phyloP scores from a whole-genome alignment of 2,797 vertebrate genomes.

The Enteromius mattozi region DNA sequence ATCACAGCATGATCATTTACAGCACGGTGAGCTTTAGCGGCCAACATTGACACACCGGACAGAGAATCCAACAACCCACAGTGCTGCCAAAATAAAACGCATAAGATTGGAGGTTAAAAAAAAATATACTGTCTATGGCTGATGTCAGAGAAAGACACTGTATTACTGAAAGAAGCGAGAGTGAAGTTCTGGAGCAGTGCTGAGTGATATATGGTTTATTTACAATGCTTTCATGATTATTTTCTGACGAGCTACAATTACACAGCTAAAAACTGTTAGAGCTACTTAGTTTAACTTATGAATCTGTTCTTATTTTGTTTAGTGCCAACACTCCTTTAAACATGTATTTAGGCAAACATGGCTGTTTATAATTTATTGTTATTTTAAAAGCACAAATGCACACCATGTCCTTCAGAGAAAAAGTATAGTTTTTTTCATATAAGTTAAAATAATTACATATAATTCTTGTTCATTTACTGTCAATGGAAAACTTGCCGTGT shows the following conservation, averaged over 20 bases:
- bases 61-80: constrained; percentile 44
- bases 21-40: constrained; percentile 36
- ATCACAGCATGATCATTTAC: constrained; percentile 56
- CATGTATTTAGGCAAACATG: background rate
- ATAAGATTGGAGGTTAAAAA: constrained; percentile 17
- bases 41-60: constrained; percentile 54
- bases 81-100: constrained; percentile 49
- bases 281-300: background rate
- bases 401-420: background rate
- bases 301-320: background rate
- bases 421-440: background rate
- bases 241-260: too few species aligned
- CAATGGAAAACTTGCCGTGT: background rate
- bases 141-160: background rate
- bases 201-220: background rate
- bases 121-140: background rate
- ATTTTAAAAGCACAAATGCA: background rate
- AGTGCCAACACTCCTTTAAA: background rate
- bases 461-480: background rate
- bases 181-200: background rate
- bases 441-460: background rate
- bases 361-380: background rate
- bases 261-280: too few species aligned
- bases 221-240: background rate
- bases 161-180: constrained; percentile 6